phyloP scores from a whole-genome alignment of 2,113 vertebrate species.

The Calidris pygmaea region DNA sequence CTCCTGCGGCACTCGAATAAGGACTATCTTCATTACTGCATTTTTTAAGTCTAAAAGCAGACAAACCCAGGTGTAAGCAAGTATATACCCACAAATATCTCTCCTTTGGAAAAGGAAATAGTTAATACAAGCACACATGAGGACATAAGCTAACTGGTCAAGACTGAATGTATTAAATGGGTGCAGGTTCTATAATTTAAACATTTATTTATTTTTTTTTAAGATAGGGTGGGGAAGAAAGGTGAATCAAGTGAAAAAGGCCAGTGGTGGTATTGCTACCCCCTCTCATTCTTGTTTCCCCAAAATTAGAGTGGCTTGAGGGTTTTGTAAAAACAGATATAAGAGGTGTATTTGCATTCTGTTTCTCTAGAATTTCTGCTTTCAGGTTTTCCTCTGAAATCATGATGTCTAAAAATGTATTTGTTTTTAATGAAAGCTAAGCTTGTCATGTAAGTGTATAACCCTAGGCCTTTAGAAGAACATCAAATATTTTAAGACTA shows the following conservation, averaged over 20 bases:
- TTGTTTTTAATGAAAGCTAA: slow-evolving; percentile 25
- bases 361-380: not conserved
- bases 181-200: not conserved
- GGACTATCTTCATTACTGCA: not conserved
- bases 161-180: not conserved
- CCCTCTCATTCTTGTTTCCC: not conserved
- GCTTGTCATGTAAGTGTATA: not conserved
- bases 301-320: not conserved
- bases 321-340: not conserved
- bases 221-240: not conserved
- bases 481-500: not conserved
- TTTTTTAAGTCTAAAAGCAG: not conserved
- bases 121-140: not conserved
- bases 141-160: not conserved
- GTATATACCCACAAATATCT: not conserved
- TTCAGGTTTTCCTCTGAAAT: slow-evolving; percentile 15
- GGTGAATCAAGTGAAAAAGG: not conserved
- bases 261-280: not conserved
- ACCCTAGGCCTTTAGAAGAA: not conserved
- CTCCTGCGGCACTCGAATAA: not conserved
- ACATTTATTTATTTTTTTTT: not conserved
- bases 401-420: not conserved
- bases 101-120: not conserved
- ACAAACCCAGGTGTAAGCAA: not conserved
- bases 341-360: not conserved